Conservation (phyloP, 2,888 invertebrate genomes). For the Cepaea hortensis region DNA sequence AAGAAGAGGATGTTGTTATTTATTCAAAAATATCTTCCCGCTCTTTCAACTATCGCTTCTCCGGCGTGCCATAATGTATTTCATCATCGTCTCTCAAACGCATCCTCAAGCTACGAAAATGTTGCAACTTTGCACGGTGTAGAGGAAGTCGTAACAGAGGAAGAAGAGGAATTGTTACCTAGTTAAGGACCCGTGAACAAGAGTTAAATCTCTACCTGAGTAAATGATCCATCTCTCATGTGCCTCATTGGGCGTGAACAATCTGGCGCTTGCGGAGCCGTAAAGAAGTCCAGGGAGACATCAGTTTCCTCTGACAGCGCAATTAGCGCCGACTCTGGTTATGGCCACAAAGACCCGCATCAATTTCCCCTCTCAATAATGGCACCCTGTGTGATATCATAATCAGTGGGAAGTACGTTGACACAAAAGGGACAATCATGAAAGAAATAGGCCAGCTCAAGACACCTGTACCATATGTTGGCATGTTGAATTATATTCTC, state of each 20-base stretch:
- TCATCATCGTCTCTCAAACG: too few relatives aligned
- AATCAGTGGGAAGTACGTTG: constrained; percentile 17
- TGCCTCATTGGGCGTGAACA: constrained; percentile 35
- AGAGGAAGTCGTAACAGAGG: too few relatives aligned
- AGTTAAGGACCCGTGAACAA: not conserved
- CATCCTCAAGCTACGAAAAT: too few relatives aligned
- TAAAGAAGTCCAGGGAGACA: constrained; percentile 30
- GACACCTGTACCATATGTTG: constrained; percentile 28
- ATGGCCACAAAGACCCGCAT: constrained; percentile 31
- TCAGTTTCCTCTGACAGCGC: constrained; percentile 42
- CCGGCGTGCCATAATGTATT: too few relatives aligned
- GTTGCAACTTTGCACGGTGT: too few relatives aligned
- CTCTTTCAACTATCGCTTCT: too few relatives aligned
- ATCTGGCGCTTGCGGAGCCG: constrained; percentile 30
- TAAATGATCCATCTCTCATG: constrained; percentile 20
- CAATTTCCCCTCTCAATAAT: constrained; percentile 29
- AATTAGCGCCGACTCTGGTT: constrained; percentile 29
- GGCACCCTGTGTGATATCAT: constrained; percentile 32
- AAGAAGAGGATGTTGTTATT: too few relatives aligned
- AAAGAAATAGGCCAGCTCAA: not conserved
- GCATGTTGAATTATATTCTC: not conserved
- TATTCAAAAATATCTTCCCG: too few relatives aligned
- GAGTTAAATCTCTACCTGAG: not conserved
- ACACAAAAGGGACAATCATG: not conserved
- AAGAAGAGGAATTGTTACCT: too few relatives aligned